These are phyloP conservation scores for Suncus etruscus DNA, from an alignment of 2,113 vertebrate genomes.

Conservation along the genomic window DNA sequence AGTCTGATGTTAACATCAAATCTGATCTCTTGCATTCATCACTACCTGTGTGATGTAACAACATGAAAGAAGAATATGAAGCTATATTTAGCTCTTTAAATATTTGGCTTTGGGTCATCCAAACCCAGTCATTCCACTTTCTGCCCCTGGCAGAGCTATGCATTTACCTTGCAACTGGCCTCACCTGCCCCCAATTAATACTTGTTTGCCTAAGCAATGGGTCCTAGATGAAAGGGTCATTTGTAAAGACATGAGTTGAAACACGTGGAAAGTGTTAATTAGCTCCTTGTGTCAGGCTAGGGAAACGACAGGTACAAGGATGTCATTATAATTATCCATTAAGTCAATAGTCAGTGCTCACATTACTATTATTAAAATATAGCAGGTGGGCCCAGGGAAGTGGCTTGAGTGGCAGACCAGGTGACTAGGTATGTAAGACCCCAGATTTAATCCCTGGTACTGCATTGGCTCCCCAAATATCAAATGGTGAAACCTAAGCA, in stretches of 20 bases:
- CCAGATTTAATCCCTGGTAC: no score
- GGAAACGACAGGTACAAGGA: constrained; percentile 12
- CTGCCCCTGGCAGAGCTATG: neutral
- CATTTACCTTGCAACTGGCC: neutral
- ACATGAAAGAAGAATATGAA: no score
- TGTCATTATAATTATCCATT: neutral
- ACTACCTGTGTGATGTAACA: no score
- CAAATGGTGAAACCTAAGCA: no score
- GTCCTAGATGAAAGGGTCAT: neutral
- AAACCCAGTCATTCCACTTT: neutral
- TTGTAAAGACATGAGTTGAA: neutral
- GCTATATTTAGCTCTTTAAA: no score
- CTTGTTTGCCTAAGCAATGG: neutral
- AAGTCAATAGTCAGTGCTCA: neutral
- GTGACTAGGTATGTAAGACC: no score
- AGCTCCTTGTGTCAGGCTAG: neutral
- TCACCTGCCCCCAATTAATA: neutral
- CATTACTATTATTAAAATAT: neutral
- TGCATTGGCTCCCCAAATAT: no score
- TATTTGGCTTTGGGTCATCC: neutral
- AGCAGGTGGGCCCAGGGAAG: no score
- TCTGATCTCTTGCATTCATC: no score
- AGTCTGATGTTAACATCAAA: no score
- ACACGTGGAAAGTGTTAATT: neutral
- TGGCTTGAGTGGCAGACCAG: no score